Evolutionary conservation across 2,797 vertebrate genomes (phyloP).

Genomic region (Coregonus suidteri): DNA sequence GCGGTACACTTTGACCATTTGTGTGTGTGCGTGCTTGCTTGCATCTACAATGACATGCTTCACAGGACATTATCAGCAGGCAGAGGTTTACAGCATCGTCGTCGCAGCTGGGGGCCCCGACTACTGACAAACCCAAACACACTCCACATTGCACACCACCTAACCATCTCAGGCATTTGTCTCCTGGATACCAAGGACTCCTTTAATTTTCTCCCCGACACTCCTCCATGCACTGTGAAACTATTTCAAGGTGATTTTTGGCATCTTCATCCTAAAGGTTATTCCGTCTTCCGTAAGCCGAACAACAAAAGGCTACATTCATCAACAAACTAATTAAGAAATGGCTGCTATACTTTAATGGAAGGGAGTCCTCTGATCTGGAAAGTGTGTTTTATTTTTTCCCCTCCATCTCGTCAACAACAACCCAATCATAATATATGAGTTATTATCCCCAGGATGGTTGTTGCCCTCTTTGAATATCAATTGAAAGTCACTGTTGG

Average conservation of each 20-base stretch:
- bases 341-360: conserved; percentile 30
- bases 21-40: conserved; percentile 29
- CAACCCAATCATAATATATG: conserved; percentile 23
- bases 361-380: conserved; percentile 16
- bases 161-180: conserved; percentile 4
- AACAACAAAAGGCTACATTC: conserved; percentile 40
- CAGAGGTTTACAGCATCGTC: conserved; percentile 67
- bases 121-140: conserved; percentile 41
- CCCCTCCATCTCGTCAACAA: conserved; percentile 9
- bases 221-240: background rate
- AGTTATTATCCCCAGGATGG: conserved; percentile 27
- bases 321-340: conserved; percentile 44
- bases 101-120: conserved; percentile 61
- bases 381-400: conserved; percentile 23
- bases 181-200: background rate
- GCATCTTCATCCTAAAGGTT: conserved; percentile 34
- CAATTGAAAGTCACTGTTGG: conserved; percentile 25
- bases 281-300: conserved; percentile 25
- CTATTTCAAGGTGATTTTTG: conserved; percentile 42
- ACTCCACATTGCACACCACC: background rate
- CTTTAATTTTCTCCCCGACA: conserved; percentile 5
- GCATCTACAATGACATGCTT: conserved; percentile 45
- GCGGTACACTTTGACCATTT: conserved; percentile 29
- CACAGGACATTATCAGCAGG: conserved; percentile 56
- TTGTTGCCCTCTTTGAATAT: conserved; percentile 46